Evolutionary conservation across 2,888 invertebrate species (phyloP), one percentile per base, ranked within the genome.

Genomic region (Chalcosyrphus nemorum): DNA sequence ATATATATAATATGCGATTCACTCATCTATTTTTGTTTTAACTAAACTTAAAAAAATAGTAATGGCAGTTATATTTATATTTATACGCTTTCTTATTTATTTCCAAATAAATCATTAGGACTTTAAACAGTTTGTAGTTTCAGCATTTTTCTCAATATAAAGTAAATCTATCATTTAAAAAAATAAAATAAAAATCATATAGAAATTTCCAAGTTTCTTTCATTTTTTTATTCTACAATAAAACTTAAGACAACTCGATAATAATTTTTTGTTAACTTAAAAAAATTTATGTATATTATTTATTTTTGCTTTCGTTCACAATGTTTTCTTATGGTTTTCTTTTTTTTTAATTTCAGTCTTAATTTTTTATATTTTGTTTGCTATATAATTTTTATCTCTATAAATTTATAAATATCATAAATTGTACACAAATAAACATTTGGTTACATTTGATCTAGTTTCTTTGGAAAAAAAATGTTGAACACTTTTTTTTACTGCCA

Each of bases 331-430:
- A n/a, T 54, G 45, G 38, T 68, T 52, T 29, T 35, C 59, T 57
- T 70, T 77, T 2, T 47, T 75, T 68, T 68, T 77, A 52, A 75
- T 70, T 84, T 84, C 84, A 84, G 84, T 84, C 84, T 84, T 84
- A 80, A 82, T 65, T 21, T 52, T 24, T 29, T 9, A 24, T 50
- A 21, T 59, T 17, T 35, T 66, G 11, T 77, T 9, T 38, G 21
- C 59, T 45, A 47, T 5, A 41, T 38, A 17, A 27, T 11, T 29
- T 61, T 77, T 57, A 9, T 45, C 17, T 19, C 41, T 50, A 17
- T 43, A 43, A 24, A 56, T 63, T 78, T 56, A 82, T 38, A 74
- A 77, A 68, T 74, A 57, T 84, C 80, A 84, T 84, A 84, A 80
- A 80, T 80, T 70, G 57, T 80, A 59, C 80, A 84, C 65, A 70